Base-by-base conservation (phyloP, 2,888 invertebrate species). In the Rambutsinella grinnellia region DNA sequence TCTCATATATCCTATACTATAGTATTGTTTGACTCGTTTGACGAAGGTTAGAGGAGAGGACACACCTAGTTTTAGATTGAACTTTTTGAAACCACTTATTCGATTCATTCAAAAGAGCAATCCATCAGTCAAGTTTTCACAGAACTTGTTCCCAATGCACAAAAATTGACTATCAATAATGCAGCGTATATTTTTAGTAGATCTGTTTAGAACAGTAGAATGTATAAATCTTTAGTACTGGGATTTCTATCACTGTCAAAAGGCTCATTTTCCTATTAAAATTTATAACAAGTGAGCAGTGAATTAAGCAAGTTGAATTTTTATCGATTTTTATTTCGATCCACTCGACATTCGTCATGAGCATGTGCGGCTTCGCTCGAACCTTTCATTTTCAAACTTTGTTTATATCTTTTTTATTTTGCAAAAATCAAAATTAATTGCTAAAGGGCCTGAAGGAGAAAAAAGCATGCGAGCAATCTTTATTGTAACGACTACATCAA, bases 341-440 rank as follows among this genome's bases (percentile, higher is more conserved):
- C n/a, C n/a, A n/a, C n/a, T n/a, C n/a, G n/a, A n/a, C n/a, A n/a
- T n/a, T n/a, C n/a, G n/a, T n/a, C n/a, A n/a, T n/a, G n/a, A n/a
- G n/a, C 36, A 36, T 36, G 36, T 36, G 36, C 36, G 36, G 13
- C 13, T 36, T 13, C 36, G 13, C 36, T 36, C 36, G 13, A 56
- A 28, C 70, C 70, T 70, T 70, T 62, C 70, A 65, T 63, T 71
- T 63, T 70, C n/a, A 24, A 15, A 36, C 36, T 8, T 36, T 36
- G 36, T 36, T 36, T n/a, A n/a, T n/a, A 36, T 36, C 36, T 8
- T 13, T 36, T 13, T 5, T 36, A 8, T 36, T 36, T 8, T 36
- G 36, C 36, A 36, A 36, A 36, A 13, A 36, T n/a, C 65, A 23
- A 54, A 8, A 28, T n/a, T 23, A 21, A 36, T 23, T n/a, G 56